phyloP scores from a whole-genome alignment of 2,888 invertebrate genomes.

The Nemotelus nigrinus region DNA sequence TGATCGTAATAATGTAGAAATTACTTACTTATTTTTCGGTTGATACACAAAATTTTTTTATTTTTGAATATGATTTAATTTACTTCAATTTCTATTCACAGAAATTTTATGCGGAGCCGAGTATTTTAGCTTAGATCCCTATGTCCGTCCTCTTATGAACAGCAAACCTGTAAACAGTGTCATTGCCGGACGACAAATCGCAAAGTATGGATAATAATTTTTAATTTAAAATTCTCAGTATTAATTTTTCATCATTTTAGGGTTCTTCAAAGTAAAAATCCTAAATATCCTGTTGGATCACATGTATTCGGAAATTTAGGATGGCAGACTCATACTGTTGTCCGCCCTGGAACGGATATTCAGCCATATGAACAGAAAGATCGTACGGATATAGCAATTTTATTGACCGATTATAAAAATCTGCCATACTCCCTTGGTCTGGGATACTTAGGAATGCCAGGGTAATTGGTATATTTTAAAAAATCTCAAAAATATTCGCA shows the following conservation, averaged over 20 bases:
- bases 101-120: conserved; percentile 75
- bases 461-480: conserved; percentile 65
- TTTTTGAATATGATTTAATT: no score
- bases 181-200: conserved; percentile 78
- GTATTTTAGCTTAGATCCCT: conserved; percentile 78
- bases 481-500: no score
- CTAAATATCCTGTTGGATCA: conserved; percentile 72
- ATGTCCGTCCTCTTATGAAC: conserved; percentile 72
- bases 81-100: conserved; percentile 54
- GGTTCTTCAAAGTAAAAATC: conserved; percentile 74
- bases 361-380: conserved; percentile 51
- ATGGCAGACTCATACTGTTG: conserved; percentile 59
- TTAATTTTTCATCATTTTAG: conserved; percentile 61
- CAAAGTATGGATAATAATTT: conserved; percentile 66
- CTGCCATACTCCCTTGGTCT: conserved; percentile 72
- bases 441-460: conserved; percentile 77
- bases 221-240: not conserved
- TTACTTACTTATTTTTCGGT: no score
- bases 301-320: conserved; percentile 73
- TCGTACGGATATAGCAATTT: conserved; percentile 55
- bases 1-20: no score
- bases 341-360: conserved; percentile 58
- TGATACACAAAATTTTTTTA: no score
- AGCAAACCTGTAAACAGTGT: conserved; percentile 69
- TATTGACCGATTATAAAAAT: conserved; percentile 70